Conservation (phyloP, 1,140 invertebrate genomes). For the Bilobella aurantiaca region DNA sequence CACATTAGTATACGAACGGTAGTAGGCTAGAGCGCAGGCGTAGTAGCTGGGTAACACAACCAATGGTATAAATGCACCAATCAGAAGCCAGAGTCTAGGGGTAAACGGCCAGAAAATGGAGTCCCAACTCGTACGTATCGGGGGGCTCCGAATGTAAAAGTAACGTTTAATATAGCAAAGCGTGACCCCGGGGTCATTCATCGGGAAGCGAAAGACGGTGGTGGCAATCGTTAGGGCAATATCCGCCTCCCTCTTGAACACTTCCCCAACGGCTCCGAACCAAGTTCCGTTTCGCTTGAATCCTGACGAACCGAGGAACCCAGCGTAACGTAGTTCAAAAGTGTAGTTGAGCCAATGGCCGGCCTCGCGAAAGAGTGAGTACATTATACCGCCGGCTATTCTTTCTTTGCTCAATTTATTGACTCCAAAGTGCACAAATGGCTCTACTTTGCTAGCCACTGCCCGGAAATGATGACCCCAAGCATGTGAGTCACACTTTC, state of each 20-base stretch:
- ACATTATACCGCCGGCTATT: neutral
- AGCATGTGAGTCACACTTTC: neutral
- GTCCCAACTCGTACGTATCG: neutral
- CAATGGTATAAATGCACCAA: neutral
- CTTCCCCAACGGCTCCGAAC: conserved; percentile 8
- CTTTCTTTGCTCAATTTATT: neutral
- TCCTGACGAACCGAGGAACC: conserved; percentile 2
- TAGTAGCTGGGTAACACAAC: neutral
- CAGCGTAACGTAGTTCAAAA: neutral
- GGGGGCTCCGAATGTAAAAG: conserved; percentile 4
- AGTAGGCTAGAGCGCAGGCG: neutral
- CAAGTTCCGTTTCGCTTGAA: conserved; percentile 1
- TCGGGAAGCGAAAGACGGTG: neutral
- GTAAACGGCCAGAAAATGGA: neutral
- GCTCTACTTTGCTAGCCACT: neutral
- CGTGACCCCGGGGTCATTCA: neutral
- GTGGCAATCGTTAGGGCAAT: neutral
- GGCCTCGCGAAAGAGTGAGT: neutral
- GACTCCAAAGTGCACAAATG: neutral
- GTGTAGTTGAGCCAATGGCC: neutral
- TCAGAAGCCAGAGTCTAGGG: neutral
- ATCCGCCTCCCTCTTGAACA: conserved; percentile 5
- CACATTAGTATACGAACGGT: neutral
- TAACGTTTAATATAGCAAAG: neutral
- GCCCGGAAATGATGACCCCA: neutral